Percentiles rank a stretch among this genome's conserved stretches.
Evolutionary conservation across 2,888 invertebrate species (phyloP).

Genomic region (Blastobasis lacticolella): DNA sequence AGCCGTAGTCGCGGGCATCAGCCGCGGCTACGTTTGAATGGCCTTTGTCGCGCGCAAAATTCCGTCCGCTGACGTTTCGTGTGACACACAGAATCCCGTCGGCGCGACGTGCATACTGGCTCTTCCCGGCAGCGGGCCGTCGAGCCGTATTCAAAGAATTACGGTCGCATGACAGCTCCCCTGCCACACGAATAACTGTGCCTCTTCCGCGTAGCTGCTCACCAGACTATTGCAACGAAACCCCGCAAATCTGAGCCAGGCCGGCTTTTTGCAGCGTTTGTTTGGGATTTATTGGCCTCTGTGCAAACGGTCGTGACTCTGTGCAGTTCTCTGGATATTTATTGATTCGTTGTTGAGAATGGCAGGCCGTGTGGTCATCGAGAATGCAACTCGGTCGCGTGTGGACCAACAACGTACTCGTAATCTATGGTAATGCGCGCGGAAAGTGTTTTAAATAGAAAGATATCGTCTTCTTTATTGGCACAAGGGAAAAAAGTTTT

Average conservation of each 20-base stretch:
- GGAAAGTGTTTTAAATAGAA: too few species aligned
- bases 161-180: slow-evolving; percentile 45
- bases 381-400: too few species aligned
- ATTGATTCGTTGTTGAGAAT: slow-evolving; percentile 18
- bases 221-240: slow-evolving; percentile 36
- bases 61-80: slow-evolving; percentile 29
- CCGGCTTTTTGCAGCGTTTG: slow-evolving; percentile 31
- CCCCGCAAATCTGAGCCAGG: slow-evolving; percentile 38
- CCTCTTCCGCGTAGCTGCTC: slow-evolving; percentile 5
- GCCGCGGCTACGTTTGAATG: slow-evolving; percentile 20
- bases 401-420: too few species aligned
- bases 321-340: slow-evolving; percentile 27
- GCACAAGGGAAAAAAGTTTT: too few species aligned
- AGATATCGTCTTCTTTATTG: too few species aligned
- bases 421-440: too few species aligned
- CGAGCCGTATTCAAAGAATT: slow-evolving; percentile 57
- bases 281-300: slow-evolving; percentile 26
- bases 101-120: slow-evolving; percentile 25
- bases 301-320: slow-evolving; percentile 26
- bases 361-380: slow-evolving; percentile 10
- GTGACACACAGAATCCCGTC: slow-evolving; percentile 53
- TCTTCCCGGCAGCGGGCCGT: slow-evolving; percentile 33
- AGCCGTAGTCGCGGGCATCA: slow-evolving; percentile 6
- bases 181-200: too few species aligned
- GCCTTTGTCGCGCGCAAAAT: slow-evolving; percentile 27